These are phyloP conservation scores for human DNA, from an alignment of 2,113 vertebrate species.

Conservation along the genomic window GRCh38 chr13:59796001-59796500, in stretches of 20 bases:
- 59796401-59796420: constrained; percentile 60
- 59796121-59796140: constrained; percentile 72
- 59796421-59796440: constrained; percentile 65
- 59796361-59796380: constrained; percentile 48
- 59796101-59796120: constrained; percentile 76
- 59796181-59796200: constrained; percentile 70
- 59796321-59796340: constrained; percentile 42
- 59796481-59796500: constrained; percentile 60
- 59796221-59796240: constrained; percentile 65
- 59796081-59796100: constrained; percentile 51
- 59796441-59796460: constrained; percentile 43
- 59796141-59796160: constrained; percentile 57
- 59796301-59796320: constrained; percentile 57
- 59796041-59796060: constrained; percentile 47
- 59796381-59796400: constrained; percentile 60
- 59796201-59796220: constrained; percentile 69
- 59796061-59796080: constrained; percentile 55
- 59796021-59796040: constrained; percentile 28
- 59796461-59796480: constrained; percentile 70
- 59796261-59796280: constrained; percentile 52
- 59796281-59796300: constrained; percentile 54
- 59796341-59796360: constrained; percentile 67
- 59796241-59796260: constrained; percentile 70
- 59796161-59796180: constrained; percentile 58
- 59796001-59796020: constrained; percentile 61